Percentiles rank a stretch among this genome's conserved stretches.
Conservation (phyloP, 2,113 vertebrate species). For the Pipra filicauda region DNA sequence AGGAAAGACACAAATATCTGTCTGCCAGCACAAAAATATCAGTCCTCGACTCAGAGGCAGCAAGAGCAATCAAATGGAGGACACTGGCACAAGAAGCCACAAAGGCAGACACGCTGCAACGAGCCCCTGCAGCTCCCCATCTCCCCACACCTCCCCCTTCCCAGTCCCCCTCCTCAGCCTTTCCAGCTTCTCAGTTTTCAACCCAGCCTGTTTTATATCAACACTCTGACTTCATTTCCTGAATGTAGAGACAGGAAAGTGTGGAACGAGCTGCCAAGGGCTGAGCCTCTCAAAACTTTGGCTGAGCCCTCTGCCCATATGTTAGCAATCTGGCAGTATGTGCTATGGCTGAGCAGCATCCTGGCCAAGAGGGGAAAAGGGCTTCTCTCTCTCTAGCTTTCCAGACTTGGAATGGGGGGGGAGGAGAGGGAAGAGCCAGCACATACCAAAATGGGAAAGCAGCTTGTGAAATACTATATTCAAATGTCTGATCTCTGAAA, state of each 20-base stretch:
- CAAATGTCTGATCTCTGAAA: background rate
- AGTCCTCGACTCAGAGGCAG: background rate
- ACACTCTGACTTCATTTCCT: slow-evolving; percentile 81
- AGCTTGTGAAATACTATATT: background rate
- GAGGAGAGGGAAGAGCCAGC: background rate
- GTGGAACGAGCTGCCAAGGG: slow-evolving; percentile 48
- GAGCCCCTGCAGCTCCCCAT: background rate
- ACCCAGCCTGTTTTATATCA: slow-evolving; percentile 70
- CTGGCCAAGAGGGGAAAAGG: slow-evolving; percentile 42
- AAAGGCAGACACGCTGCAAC: background rate
- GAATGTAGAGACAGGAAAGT: slow-evolving; percentile 68
- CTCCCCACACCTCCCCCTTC: background rate
- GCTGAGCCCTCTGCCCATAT: slow-evolving; percentile 66
- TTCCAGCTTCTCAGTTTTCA: slow-evolving; percentile 64
- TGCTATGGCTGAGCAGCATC: slow-evolving; percentile 41
- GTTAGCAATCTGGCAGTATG: slow-evolving; percentile 69
- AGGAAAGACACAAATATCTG: background rate
- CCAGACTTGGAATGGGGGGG: background rate
- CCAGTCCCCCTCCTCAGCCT: background rate
- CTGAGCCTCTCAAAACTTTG: slow-evolving; percentile 66
- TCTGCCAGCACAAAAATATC: background rate
- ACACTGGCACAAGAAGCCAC: background rate
- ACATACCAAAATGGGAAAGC: background rate
- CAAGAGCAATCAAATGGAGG: background rate
- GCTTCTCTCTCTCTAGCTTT: slow-evolving; percentile 2